Percentiles rank a stretch among this genome's conserved stretches.
These are phyloP conservation scores for Macropodus opercularis DNA, from an alignment of 2,797 vertebrate genomes.

Conservation along the genomic window DNA sequence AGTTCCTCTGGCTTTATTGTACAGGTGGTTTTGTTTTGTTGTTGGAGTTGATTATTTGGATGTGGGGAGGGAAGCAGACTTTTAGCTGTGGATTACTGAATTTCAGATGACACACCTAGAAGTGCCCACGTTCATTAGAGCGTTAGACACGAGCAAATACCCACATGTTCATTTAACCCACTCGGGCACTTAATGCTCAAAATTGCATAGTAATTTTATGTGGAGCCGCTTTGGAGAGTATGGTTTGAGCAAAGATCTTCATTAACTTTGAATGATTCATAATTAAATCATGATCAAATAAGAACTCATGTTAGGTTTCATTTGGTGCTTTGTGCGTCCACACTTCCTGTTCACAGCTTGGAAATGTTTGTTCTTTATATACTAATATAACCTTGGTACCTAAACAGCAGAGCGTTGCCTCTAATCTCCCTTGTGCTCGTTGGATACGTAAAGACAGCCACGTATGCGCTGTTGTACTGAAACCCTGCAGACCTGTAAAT, in stretches of 20 bases:
- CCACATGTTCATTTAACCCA: conserved; percentile 1
- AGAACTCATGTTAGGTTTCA: neutral
- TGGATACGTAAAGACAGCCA: neutral
- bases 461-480: neutral
- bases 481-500: conserved; percentile 37
- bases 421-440: too few species aligned
- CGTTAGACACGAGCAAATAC: neutral
- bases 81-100: neutral
- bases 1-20: too few species aligned
- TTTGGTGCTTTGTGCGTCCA: neutral
- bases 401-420: neutral
- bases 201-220: conserved; percentile 6
- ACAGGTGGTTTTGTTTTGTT: too few species aligned
- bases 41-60: too few species aligned
- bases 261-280: conserved; percentile 12
- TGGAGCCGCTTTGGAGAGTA: conserved; percentile 23
- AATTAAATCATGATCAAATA: neutral
- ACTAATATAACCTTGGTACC: too few species aligned
- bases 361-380: neutral
- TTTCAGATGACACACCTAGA: neutral
- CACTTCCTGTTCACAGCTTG: too few species aligned
- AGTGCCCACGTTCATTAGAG: neutral
- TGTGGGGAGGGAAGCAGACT: neutral
- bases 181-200: neutral
- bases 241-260: conserved; percentile 9